phyloP scores from a whole-genome alignment of 1,140 invertebrate species.

The Aradophagus sp. region DNA sequence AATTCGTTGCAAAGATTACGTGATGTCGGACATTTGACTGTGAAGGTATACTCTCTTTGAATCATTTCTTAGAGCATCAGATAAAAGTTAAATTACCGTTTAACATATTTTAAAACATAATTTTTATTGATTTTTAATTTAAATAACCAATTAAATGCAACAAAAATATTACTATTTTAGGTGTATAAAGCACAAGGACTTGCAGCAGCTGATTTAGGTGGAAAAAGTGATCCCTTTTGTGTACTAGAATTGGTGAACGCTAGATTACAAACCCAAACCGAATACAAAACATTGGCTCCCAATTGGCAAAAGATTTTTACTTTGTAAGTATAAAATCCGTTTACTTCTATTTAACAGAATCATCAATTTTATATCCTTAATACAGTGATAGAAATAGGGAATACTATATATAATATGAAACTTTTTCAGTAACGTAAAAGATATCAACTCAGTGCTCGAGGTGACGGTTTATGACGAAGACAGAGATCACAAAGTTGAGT shows the following conservation, averaged over 20 bases:
- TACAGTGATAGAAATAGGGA: no score
- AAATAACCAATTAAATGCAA: no score
- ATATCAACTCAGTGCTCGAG: constrained; percentile 96
- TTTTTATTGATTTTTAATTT: no score
- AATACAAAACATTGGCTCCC: constrained; percentile 97
- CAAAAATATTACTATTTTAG: no score
- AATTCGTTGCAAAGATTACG: constrained; percentile 84
- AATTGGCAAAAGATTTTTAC: constrained; percentile 99
- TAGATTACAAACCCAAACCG: constrained; percentile 96
- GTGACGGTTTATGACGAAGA: constrained; percentile 99
- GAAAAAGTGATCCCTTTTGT: constrained; percentile 98
- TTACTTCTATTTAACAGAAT: no score
- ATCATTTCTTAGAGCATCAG: not conserved
- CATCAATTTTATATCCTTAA: no score
- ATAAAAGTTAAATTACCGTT: no score
- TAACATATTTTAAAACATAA: no score
- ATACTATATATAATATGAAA: no score
- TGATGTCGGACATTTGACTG: constrained; percentile 91
- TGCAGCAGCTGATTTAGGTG: constrained; percentile 92
- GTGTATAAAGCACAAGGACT: constrained; percentile 91
- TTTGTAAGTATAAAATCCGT: constrained; percentile 90
- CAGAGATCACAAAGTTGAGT: constrained; percentile 97
- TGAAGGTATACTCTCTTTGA: no score
- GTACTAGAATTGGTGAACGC: constrained; percentile 96
- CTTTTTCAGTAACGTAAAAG: constrained; percentile 90